Evolutionary conservation across 2,797 vertebrate species (phyloP).

Genomic region (Zalophus californianus): DNA sequence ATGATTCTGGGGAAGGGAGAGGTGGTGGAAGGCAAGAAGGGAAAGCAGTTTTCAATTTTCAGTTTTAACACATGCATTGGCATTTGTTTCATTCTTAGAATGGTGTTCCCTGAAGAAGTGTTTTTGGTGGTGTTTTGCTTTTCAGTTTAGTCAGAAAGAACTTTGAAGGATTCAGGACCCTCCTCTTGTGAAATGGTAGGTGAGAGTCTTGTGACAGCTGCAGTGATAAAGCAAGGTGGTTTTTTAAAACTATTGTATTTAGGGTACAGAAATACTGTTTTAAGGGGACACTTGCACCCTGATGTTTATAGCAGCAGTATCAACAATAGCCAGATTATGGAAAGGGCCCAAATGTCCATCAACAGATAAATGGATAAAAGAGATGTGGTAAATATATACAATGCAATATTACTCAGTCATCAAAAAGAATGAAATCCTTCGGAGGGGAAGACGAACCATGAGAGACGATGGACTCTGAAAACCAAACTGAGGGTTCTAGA

Average conservation of each 20-base stretch:
- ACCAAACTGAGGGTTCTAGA: no score
- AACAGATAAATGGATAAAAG: not conserved
- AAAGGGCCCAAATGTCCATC: not conserved
- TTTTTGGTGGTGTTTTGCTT: not conserved
- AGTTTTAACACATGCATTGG: not conserved
- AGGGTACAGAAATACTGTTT: not conserved
- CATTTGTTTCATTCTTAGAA: not conserved
- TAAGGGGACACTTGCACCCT: not conserved
- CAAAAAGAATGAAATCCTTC: not conserved
- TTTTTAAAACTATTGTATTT: not conserved
- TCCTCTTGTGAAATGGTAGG: not conserved
- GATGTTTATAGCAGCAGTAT: not conserved
- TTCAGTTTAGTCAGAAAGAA: not conserved
- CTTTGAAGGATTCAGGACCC: not conserved
- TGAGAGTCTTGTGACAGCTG: not conserved
- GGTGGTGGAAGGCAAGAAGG: not conserved
- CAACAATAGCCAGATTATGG: not conserved
- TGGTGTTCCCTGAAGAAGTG: not conserved
- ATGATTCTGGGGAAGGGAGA: not conserved
- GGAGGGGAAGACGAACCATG: no score
- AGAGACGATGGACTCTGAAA: no score
- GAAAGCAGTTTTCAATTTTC: not conserved
- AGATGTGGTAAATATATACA: not conserved
- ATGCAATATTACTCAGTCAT: not conserved
- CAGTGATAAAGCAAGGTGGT: not conserved